Base-by-base conservation (phyloP, 2,888 invertebrate species). In the Cyrtodaria siliqua region DNA sequence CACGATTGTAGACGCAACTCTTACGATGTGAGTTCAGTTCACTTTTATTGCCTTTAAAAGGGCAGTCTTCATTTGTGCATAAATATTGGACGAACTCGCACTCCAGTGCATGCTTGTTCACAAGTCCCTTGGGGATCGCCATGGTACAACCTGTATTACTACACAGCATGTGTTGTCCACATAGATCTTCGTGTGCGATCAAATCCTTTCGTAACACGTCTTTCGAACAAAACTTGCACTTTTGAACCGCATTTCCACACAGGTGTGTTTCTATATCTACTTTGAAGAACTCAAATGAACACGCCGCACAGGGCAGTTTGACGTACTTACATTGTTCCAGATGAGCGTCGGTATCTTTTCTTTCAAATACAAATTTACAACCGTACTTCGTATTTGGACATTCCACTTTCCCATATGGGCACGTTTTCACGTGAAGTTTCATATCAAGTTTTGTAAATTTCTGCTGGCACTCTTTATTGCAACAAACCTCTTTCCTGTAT, bases 311-410 rank as follows among this genome's bases (percentile, higher is more conserved):
- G 9, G 3, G 12, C 23, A 62, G 8, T 12, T 8, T 40, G 18
- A 33, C 64, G 47, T 61, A 75, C n/a, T 33, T 33, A 57, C 79
- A 79, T 1, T 16, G 40, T 24, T 53, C 27, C 12, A 69, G 24
- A 56, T 79, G 80, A 16, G 63, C 66, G 14, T 42, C 29, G 9
- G n/a, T 33, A 38, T 74, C 71, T 42, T 63, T 68, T 16, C 16
- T 33, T 2, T 55, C 57, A 12, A 76, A 38, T 9, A 52, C 33
- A 16, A 53, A 27, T 6, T 33, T n/a, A 53, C 80, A 80, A 2
- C 76, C 80, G 16, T 50, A 52, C 1, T 23, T 26, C 14, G 53
- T 33, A 56, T 80, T 77, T 18, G 55, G 57, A 38, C 80, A 80
- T 3, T 24, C 2, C 20, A 67, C 49, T 3, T 42, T 20, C 8